Base-by-base conservation (phyloP, 2,113 vertebrate species). In the Pantherophis guttatus region DNA sequence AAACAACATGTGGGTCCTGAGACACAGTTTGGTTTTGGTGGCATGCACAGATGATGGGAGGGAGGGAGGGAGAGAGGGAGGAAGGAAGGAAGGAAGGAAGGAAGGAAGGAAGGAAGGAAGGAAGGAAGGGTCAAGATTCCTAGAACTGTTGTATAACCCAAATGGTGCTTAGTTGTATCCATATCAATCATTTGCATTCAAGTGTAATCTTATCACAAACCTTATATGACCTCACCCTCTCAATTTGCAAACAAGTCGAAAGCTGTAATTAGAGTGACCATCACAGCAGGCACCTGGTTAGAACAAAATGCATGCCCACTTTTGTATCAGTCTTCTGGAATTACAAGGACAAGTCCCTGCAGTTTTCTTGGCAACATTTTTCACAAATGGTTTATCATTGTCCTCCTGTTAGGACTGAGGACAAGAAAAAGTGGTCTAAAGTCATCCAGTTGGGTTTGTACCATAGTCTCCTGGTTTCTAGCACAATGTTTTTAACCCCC, bases 91-190 rank as follows among this genome's bases (percentile, higher is more conserved):
- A 58, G 57, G 57, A 58, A 58, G 57, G 57, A 58, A 58, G 57
- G 57, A 23, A 24, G 58, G 58, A 58, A 58, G 57, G 57, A 58
- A 58, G 57, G 57, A 23, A 24, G 58, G 58, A 29, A 24, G 58
- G 24, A 11, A 62, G 59, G 59, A 12, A 62, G 59, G 3, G 2
- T 33, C 70, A 39, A 75, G 70, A 92, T 91, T 90, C 87, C 13
- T 57, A 70, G 93, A 75, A 87, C 87, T 86, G 39, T 65, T 92
- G 1, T 57, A 94, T 94, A 92, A 50, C 93, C 59, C 39, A 53
- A 24, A 87, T 24, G 12, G 48, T 29, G 23, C 48, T 50, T 52
- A 52, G 9, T 24, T 50, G 8, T 55, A 12, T 89, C 29, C 55
- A 26, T 89, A 19, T 11, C 3, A 21, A 11, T 58, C 8, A 89